Percentiles rank a stretch among this genome's conserved stretches.
Conservation (phyloP, 1,140 invertebrate genomes). For the Artemia franciscana region DNA sequence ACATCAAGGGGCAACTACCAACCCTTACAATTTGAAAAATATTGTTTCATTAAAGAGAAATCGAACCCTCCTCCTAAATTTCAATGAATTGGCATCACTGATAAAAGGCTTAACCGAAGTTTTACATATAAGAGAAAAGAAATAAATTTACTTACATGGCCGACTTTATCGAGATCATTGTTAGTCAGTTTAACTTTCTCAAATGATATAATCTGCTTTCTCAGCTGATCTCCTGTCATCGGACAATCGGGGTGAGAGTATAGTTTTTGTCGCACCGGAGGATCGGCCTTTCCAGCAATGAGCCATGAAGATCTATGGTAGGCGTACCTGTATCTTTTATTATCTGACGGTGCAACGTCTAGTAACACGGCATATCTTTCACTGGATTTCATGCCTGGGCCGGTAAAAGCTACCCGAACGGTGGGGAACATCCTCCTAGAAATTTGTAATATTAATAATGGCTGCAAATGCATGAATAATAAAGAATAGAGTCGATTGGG, state of each 20-base stretch:
- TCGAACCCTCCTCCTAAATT: too few relatives aligned
- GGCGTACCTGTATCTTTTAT: constrained; percentile 40
- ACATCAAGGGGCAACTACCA: too few relatives aligned
- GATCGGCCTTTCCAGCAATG: constrained; percentile 42
- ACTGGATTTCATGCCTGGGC: constrained; percentile 19
- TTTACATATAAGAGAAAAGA: background rate
- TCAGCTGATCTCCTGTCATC: constrained; percentile 33
- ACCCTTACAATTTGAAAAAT: background rate
- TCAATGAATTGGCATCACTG: background rate
- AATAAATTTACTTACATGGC: constrained; percentile 30
- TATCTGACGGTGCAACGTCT: constrained; percentile 38
- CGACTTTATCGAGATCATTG: constrained; percentile 39
- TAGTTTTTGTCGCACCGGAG: constrained; percentile 29
- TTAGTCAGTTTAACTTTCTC: constrained; percentile 48
- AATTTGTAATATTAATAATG: too few relatives aligned
- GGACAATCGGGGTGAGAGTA: constrained; percentile 40
- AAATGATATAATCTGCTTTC: constrained; percentile 41
- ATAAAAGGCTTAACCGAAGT: background rate
- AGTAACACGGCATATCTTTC: constrained; percentile 30
- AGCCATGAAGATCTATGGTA: constrained; percentile 42
- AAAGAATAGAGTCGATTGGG: too few relatives aligned
- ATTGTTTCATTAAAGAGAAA: background rate
- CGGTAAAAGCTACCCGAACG: constrained; percentile 31
- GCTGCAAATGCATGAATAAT: too few relatives aligned
- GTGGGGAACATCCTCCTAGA: constrained; percentile 42